These are phyloP conservation scores for Lontra canadensis DNA, from an alignment of 2,113 vertebrate species.

Conservation along the genomic window DNA sequence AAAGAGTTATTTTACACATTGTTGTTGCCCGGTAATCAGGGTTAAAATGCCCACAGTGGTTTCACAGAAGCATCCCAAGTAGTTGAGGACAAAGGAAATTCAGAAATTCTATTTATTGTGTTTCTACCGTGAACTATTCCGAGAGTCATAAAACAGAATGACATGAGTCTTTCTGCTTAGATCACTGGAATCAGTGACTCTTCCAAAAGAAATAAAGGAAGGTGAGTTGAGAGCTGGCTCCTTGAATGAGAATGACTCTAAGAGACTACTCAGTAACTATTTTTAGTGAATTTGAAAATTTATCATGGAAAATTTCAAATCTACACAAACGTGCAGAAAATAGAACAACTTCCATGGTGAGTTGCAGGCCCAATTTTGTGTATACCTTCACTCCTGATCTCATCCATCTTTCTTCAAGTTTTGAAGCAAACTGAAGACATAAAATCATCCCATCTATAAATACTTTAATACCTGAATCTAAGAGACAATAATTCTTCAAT, in stretches of 20 bases:
- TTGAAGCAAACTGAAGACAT: not conserved
- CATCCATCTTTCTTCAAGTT: not conserved
- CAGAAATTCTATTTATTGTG: constrained; percentile 67
- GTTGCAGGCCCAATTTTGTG: not conserved
- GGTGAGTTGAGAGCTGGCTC: not conserved
- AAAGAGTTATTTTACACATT: constrained; percentile 65
- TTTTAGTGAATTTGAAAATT: not conserved
- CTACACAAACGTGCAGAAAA: not conserved
- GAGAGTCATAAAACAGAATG: constrained; percentile 38
- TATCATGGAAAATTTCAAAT: not conserved
- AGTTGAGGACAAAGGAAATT: constrained; percentile 69
- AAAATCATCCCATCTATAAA: not conserved
- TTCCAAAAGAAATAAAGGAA: constrained; percentile 37
- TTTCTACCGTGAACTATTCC: constrained; percentile 38
- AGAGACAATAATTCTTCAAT: not conserved
- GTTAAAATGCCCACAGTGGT: constrained; percentile 68
- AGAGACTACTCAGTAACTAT: not conserved
- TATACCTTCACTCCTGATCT: not conserved
- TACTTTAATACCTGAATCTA: constrained; percentile 24
- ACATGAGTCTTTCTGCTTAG: not conserved
- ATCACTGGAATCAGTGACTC: not conserved
- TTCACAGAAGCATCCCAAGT: constrained; percentile 64
- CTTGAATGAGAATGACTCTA: not conserved
- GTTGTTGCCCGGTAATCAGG: constrained; percentile 53
- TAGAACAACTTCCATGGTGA: not conserved